Base-by-base conservation (phyloP, 2,888 invertebrate species). In the Chymomyza amoena region DNA sequence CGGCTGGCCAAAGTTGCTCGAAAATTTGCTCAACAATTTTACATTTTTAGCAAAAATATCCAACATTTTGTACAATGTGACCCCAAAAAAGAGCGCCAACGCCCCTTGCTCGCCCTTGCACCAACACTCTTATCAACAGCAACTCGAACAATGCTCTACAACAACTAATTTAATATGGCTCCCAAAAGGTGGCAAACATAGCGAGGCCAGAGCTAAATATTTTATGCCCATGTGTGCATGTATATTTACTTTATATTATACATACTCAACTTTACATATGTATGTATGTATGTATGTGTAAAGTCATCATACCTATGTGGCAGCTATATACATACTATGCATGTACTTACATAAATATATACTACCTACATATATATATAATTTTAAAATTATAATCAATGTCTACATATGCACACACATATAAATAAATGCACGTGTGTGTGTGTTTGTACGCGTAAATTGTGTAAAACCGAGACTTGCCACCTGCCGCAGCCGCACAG, bases 361-460 rank as follows among this genome's bases (percentile, higher is more conserved):
- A 36, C 69, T 66, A 61, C 56, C 28, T 73, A 69, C 54, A 18
- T 75, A 78, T 70, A 75, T 81, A 80, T 76, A 87, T 89, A 90
- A 89, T 89, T 90, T 77, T 85, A 84, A 90, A 90, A 88, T 89
- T 83, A 88, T 89, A 87, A 85, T 88, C 88, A 88, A 87, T 79
- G 74, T 68, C 68, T 69, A 15, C 25, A 25, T 13, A 15, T 18
- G 54, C 54, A 18, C 18, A 20, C 20, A 20, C 54, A 54, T 54
- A 20, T 54, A 20, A 54, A 20, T 73, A 52, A 68, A 69, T 76
- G 77, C 68, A 64, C 65, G 71, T 73, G 68, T 76, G 67, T 73
- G 69, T 70, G 64, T 69, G 60, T 80, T 69, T 79, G 78, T 75
- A 73, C 79, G 87, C 81, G 83, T 80, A 78, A 87, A 83, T 87